Evolutionary conservation across 92 coral and sea anemone genomes (phyloP).

Genomic region (Palythoa grandiflora): DNA sequence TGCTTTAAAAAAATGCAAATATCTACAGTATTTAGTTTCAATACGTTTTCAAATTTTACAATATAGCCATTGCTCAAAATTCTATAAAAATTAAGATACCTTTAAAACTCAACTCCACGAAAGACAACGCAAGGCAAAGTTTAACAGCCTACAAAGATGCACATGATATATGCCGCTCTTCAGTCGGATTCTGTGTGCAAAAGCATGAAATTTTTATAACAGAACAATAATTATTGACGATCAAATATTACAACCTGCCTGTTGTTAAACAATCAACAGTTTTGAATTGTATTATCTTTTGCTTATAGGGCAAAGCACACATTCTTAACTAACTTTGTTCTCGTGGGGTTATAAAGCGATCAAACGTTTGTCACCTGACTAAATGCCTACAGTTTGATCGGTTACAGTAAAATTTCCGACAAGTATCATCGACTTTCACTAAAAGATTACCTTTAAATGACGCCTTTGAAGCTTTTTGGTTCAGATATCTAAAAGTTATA

Average conservation of each 20-base stretch:
- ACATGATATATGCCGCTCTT: not conserved
- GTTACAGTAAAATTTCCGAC: constrained; percentile 28
- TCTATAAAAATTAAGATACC: not conserved
- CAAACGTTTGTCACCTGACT: constrained; percentile 38
- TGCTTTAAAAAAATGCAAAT: not conserved
- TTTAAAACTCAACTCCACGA: not conserved
- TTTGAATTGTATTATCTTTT: constrained; percentile 28
- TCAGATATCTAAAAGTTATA: not conserved
- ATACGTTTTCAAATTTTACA: not conserved
- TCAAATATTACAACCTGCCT: constrained; percentile 32
- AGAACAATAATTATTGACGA: constrained; percentile 25
- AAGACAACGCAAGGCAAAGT: not conserved
- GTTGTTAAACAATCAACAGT: constrained; percentile 32
- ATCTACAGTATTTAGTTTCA: not conserved
- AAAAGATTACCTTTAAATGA: not conserved
- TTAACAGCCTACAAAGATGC: not conserved
- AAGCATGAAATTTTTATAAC: constrained; percentile 48
- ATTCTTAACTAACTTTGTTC: not conserved
- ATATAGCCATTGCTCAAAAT: not conserved
- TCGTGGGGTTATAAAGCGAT: not conserved
- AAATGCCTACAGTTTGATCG: constrained; percentile 10
- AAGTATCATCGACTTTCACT: not conserved
- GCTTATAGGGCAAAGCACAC: constrained; percentile 17
- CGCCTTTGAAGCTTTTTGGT: not conserved
- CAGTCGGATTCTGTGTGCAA: constrained; percentile 23